Base-by-base conservation (phyloP, 2,888 invertebrate species). In the Cabera pusaria region DNA sequence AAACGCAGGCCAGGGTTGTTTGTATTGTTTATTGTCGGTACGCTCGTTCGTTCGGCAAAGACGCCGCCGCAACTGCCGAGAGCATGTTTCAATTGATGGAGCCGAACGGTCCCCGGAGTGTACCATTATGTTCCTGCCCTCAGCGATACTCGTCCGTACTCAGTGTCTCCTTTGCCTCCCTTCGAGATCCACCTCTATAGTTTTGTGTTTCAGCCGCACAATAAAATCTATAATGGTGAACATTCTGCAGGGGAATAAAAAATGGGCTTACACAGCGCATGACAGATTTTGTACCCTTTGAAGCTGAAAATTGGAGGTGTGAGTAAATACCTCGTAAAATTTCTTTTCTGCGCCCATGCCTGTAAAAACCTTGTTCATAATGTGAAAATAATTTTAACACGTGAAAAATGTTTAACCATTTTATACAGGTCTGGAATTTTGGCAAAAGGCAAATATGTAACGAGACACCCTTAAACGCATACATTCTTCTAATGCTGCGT, bases 1-100 rank as follows among this genome's bases (percentile, higher is more conserved):
- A 88, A 87, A 87, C 82, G 84, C 87, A 87, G 86, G 72, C 73
- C 73, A 70, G 73, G 79, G 87, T 77, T 86, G 87, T 88, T 87
- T 87, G 86, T 87, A 87, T 88, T 88, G 87, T 88, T 88, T 88
- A 88, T 87, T 84, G 86, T 84, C 84, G 81, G 74, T 72, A 64
- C 75, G 81, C 72, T 76, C 78, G 82, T 74, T 76, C 74, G 72
- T 68, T 71, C 75, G 76, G 72, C 75, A 79, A 83, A 84, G 85
- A 85, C 73, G 81, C 61, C 72, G 70, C 59, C 72, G 68, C 58
- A 68, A 66, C 53, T 67, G 62, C 53, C 62, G 67, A 68, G 69
- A 74, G 63, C 76, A 73, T 78, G 79, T 78, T 81, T 78, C 84
- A 81, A 83, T 82, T 79, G 82, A 80, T 77, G 66, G 73, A 72